phyloP scores from a whole-genome alignment of 2,113 vertebrate species.

The Aptenodytes patagonicus region DNA sequence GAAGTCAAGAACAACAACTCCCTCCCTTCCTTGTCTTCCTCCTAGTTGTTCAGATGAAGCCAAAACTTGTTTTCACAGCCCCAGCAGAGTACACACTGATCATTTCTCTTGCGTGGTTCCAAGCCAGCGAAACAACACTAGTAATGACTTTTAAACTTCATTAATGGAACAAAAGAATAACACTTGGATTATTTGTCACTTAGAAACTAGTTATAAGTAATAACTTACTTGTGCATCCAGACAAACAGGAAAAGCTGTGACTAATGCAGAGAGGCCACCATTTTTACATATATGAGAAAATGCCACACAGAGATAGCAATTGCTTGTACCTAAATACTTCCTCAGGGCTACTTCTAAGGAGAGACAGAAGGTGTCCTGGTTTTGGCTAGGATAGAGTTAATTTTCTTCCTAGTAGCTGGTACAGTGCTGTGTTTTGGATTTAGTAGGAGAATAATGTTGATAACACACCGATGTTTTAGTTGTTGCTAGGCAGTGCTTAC shows the following conservation, averaged over 20 bases:
- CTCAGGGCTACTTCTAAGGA: not conserved
- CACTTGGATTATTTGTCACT: not conserved
- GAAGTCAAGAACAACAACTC: not conserved
- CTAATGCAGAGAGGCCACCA: not conserved
- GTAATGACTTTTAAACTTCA: not conserved
- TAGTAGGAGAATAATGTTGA: too few relatives aligned
- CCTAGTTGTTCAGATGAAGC: not conserved
- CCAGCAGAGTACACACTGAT: not conserved
- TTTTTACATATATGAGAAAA: not conserved
- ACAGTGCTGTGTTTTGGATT: too few relatives aligned
- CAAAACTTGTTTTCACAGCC: not conserved
- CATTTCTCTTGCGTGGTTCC: not conserved
- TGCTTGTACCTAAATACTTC: not conserved
- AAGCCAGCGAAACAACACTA: not conserved
- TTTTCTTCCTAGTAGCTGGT: too few relatives aligned
- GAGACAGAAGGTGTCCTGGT: not conserved
- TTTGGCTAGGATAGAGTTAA: too few relatives aligned
- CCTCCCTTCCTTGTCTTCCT: not conserved
- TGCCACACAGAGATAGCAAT: not conserved
- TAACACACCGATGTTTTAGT: too few relatives aligned
- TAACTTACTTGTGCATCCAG: not conserved
- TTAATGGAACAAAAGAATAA: not conserved
- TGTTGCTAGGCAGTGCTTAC: too few relatives aligned
- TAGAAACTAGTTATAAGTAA: not conserved
- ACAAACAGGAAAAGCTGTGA: not conserved